Evolutionary conservation across 2,888 invertebrate species (phyloP).

Genomic region (Megalurothrips usitatus): DNA sequence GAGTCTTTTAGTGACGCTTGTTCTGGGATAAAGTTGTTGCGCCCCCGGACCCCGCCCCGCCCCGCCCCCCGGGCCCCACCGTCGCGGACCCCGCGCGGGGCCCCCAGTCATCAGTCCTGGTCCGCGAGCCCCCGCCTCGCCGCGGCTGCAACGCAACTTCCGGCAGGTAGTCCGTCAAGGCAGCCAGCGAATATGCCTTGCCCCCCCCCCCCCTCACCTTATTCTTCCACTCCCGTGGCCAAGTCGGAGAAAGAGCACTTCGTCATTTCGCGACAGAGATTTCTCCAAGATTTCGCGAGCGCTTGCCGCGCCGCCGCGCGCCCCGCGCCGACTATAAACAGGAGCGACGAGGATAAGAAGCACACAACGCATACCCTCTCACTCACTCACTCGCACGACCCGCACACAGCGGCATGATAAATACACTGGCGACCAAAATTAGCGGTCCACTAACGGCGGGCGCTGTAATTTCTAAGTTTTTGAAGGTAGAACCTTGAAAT

Average conservation of each 20-base stretch:
- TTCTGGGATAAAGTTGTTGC: conserved; percentile 18
- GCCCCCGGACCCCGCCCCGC: neutral
- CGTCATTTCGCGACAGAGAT: conserved; percentile 13
- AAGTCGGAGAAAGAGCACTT: conserved; percentile 14
- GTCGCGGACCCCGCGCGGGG: neutral
- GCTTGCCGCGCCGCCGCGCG: neutral
- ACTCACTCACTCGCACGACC: neutral
- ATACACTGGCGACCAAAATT: no score
- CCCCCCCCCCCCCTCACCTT: neutral
- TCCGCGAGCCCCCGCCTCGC: neutral
- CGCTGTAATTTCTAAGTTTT: no score
- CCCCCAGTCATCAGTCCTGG: no score
- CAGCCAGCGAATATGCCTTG: neutral
- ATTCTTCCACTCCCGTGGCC: neutral
- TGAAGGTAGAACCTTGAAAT: no score
- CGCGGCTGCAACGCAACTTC: neutral
- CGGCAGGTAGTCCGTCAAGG: neutral
- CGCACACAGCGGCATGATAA: neutral
- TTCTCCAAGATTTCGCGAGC: neutral
- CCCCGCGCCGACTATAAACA: no score
- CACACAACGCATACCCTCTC: neutral
- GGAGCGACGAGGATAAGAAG: neutral
- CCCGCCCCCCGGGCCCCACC: neutral
- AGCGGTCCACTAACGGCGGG: no score
- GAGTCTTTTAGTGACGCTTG: conserved; percentile 24